Percentiles rank a stretch among this genome's conserved stretches.
phyloP scores from a whole-genome alignment of 2,888 invertebrate genomes.

The Hypsopygia costalis region DNA sequence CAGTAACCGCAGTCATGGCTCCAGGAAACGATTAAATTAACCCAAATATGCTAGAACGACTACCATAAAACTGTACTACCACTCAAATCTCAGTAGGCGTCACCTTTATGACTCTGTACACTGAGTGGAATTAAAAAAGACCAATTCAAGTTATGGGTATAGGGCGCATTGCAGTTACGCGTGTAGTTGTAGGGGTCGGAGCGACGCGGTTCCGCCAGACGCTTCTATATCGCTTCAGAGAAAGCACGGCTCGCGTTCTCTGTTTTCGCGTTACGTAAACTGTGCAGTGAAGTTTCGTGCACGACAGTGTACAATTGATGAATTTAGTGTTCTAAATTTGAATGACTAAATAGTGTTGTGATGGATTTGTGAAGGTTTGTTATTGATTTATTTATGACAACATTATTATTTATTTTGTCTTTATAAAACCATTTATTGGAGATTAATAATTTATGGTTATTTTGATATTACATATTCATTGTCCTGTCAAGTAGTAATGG shows the following conservation, averaged over 20 bases:
- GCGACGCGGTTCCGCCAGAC: constrained; percentile 54
- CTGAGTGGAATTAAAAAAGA: constrained; percentile 12
- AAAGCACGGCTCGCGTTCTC: constrained; percentile 54
- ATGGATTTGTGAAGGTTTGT: constrained; percentile 46
- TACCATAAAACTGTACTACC: constrained; percentile 47
- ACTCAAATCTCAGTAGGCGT: constrained; percentile 45
- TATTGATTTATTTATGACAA: constrained; percentile 8
- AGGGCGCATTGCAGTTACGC: constrained; percentile 71
- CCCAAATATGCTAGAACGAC: constrained; percentile 54
- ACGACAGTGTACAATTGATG: constrained; percentile 15
- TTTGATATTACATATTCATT: constrained; percentile 9
- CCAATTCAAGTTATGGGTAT: constrained; percentile 20
- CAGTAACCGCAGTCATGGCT: constrained; percentile 19
- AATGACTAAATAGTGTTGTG: constrained; percentile 28
- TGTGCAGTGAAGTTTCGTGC: constrained; percentile 20
- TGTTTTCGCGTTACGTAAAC: constrained; percentile 41
- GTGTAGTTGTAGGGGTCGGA: constrained; percentile 41
- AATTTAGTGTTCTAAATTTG: constrained; percentile 14
- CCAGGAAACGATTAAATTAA: constrained; percentile 62
- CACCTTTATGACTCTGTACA: constrained; percentile 5
- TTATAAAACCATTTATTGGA: constrained; percentile 9
- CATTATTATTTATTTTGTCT: constrained; percentile 13
- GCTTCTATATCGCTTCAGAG: constrained; percentile 55
- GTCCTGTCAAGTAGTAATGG: constrained; percentile 26
- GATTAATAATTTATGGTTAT: constrained; percentile 16